phyloP scores from a whole-genome alignment of 1,140 invertebrate species.

The Zaprionus ornatus region DNA sequence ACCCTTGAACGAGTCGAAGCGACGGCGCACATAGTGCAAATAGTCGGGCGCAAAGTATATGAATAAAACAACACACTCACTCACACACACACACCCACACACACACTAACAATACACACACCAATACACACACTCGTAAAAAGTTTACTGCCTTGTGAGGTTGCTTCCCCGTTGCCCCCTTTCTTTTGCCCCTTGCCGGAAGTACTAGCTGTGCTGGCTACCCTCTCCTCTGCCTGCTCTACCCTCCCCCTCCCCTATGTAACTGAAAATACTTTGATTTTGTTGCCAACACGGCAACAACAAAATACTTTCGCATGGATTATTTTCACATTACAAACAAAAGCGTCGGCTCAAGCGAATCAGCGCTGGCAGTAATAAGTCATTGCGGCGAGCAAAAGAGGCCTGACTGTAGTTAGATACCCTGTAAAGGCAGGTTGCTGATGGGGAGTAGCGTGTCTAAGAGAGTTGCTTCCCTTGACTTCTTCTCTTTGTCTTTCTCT shows the following conservation, averaged over 20 bases:
- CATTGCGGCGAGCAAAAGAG: constrained; percentile 31
- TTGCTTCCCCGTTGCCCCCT: constrained; percentile 21
- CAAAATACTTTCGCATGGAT: constrained; percentile 62
- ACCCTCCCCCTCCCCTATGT: neutral
- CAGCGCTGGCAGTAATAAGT: constrained; percentile 57
- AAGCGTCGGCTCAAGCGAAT: constrained; percentile 36
- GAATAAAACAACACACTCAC: constrained; percentile 67
- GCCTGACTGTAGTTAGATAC: constrained; percentile 18
- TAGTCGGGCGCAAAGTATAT: constrained; percentile 54
- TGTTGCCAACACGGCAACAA: constrained; percentile 52
- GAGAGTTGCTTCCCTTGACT: no score
- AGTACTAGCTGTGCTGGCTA: constrained; percentile 41
- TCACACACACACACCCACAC: constrained; percentile 20
- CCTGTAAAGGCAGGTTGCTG: neutral
- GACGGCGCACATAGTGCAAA: constrained; percentile 39
- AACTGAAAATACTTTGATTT: constrained; percentile 62
- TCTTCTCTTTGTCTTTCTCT: neutral
- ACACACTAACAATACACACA: constrained; percentile 25
- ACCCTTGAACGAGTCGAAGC: constrained; percentile 44
- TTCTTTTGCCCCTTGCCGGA: constrained; percentile 61
- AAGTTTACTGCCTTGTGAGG: constrained; percentile 47
- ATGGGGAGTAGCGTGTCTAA: neutral
- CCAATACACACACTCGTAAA: constrained; percentile 59
- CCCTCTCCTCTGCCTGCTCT: neutral
- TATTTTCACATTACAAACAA: constrained; percentile 80